These are phyloP conservation scores for Dermatophagoides farinae DNA, from an alignment of 1,140 invertebrate species.

Conservation along the genomic window DNA sequence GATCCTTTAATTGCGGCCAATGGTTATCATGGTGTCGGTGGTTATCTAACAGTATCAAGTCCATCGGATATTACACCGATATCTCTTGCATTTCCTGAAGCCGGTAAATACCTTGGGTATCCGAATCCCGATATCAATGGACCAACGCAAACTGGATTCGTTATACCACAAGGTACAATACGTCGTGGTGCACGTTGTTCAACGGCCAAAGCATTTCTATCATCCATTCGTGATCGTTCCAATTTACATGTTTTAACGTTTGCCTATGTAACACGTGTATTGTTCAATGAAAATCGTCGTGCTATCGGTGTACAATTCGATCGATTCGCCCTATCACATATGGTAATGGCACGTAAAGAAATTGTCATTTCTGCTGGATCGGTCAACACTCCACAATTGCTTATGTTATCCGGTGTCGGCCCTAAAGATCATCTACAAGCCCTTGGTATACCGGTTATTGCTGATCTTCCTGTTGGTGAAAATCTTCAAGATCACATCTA, in stretches of 20 bases:
- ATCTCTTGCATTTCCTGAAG: constrained; percentile 55
- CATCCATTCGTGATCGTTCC: constrained; percentile 50
- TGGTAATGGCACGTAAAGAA: constrained; percentile 46
- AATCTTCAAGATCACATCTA: constrained; percentile 27
- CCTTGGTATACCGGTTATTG: constrained; percentile 20
- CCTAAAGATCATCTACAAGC: constrained; percentile 35
- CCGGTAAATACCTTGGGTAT: constrained; percentile 55
- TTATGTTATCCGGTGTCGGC: constrained; percentile 79
- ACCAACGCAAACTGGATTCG: constrained; percentile 40
- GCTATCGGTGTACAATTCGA: constrained; percentile 54
- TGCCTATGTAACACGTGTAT: constrained; percentile 55
- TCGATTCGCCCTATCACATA: constrained; percentile 37
- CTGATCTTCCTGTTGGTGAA: constrained; percentile 29
- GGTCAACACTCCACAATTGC: constrained; percentile 52
- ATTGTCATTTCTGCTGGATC: constrained; percentile 58
- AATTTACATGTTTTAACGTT: constrained; percentile 72
- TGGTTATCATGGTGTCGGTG: constrained; percentile 1
- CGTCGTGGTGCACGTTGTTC: constrained; percentile 69
- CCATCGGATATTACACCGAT: constrained; percentile 55
- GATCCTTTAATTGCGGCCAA: constrained; percentile 57
- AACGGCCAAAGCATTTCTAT: constrained; percentile 66
- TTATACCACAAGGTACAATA: constrained; percentile 52
- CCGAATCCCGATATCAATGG: constrained; percentile 59
- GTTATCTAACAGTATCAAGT: constrained; percentile 58
- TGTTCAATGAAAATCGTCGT: constrained; percentile 56